Base-by-base conservation (phyloP, 2,797 vertebrate genomes). In the Sebastes oblongus region DNA sequence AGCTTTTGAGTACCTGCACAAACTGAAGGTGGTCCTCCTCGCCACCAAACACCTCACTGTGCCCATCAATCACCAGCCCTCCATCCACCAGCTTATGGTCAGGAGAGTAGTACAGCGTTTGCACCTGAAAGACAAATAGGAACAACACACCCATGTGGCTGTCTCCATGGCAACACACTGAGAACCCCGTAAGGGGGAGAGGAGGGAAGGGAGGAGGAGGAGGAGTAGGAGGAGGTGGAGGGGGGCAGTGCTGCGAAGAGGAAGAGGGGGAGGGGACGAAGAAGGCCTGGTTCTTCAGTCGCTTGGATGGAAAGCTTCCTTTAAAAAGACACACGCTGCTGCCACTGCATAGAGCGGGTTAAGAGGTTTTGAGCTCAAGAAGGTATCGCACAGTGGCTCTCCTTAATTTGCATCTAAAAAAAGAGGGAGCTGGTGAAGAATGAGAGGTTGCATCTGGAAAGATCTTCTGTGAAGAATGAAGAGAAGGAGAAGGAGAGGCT, bases 61-160 rank as follows among this genome's bases (percentile, higher is more conserved):
- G 97, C 96, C 97, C 97, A 94, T 98, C 98, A 92, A 94, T 93
- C 97, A 98, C 95, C 95, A 97, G 96, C 96, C 96, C 97, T 95
- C 98, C 97, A 96, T 99, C 98, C 96, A 99, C 97, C 96, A 99
- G 97, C 97, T 98, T 99, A 96, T 99, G 98, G 97, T 99, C 98
- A 94, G 98, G 97, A 95, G 98, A 99, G 97, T 99, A 99, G 97
- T 99, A 99, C 97, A 99, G 97, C 95, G 96, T 99, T 98, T 99
- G 98, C 96, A 99, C 98, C 98, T 99, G 98, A 89, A 99, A 99
- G 96, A 99, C 95, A 96, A 94, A 96, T 97, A 99, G 97, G 95
- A 94, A 98, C 97, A 98, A 98, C 93, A 95, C 86, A 99, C 97
- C 97, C 97, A 98, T 98, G 97, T 99, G 98, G 98, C 97, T 90